Conservation (phyloP, 2,113 vertebrate species). For the Neodon shergylaensis region DNA sequence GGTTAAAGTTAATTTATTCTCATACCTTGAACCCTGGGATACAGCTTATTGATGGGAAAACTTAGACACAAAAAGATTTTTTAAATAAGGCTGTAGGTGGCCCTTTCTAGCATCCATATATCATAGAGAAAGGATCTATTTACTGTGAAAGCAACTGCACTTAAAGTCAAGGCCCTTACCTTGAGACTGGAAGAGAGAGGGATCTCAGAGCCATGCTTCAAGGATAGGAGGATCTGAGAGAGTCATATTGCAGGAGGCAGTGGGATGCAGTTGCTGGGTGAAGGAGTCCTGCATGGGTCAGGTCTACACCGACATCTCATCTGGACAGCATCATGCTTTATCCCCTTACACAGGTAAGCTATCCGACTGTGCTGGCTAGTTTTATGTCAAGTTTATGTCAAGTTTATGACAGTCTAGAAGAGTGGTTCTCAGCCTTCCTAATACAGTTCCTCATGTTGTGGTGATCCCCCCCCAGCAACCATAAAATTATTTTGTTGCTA, state of each 20-base stretch:
- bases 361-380: neutral
- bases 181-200: neutral
- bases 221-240: neutral
- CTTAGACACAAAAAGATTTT: neutral
- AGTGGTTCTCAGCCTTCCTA: neutral
- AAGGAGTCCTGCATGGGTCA: neutral
- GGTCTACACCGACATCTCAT: neutral
- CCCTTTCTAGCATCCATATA: neutral
- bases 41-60: neutral
- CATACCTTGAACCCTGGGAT: neutral
- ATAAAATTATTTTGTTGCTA: neutral
- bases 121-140: neutral
- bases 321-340: neutral
- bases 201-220: neutral
- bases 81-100: neutral
- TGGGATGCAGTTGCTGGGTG: no score
- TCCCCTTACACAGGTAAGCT: neutral
- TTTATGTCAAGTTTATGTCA: neutral
- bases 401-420: neutral
- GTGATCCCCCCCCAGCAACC: neutral
- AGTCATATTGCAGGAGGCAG: fast-evolving
- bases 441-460: neutral
- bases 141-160: neutral
- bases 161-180: neutral
- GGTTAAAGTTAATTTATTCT: neutral